Evolutionary conservation across 2,113 vertebrate species (phyloP).

Genomic region (Phainopepla nitens): DNA sequence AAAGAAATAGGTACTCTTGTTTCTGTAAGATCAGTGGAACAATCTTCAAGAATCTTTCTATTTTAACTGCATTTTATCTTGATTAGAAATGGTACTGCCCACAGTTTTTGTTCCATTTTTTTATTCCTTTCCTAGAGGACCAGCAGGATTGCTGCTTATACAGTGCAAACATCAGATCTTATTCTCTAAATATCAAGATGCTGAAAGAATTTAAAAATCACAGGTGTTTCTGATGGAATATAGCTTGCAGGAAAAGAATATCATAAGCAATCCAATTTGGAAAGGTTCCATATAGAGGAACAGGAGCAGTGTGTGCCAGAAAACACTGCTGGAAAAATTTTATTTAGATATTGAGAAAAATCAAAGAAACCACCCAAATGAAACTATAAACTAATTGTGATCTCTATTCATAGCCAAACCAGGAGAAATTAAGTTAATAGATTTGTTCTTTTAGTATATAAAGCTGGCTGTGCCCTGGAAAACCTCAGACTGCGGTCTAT

Average conservation of each 20-base stretch:
- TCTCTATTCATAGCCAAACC: neutral
- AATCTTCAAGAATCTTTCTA: neutral
- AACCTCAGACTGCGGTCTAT: neutral
- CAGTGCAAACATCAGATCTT: neutral
- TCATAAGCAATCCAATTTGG: neutral
- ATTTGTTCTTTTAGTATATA: neutral
- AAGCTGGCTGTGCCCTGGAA: neutral
- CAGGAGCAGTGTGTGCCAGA: neutral
- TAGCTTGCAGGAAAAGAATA: neutral
- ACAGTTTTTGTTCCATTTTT: neutral
- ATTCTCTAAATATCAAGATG: neutral
- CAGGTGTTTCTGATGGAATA: constrained; percentile 1
- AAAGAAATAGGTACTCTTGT: neutral
- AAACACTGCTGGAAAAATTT: neutral
- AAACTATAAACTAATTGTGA: neutral
- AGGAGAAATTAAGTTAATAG: neutral
- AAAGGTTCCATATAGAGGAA: neutral
- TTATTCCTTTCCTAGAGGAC: neutral
- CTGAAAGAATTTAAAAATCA: neutral
- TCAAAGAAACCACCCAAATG: neutral
- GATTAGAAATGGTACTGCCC: neutral
- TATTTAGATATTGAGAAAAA: neutral
- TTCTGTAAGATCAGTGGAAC: neutral
- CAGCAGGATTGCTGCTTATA: neutral
- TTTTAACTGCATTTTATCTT: neutral